These are phyloP conservation scores for Caenorhabditis inopinata DNA, from an alignment of 1,140 invertebrate genomes.

Conservation along the genomic window DNA sequence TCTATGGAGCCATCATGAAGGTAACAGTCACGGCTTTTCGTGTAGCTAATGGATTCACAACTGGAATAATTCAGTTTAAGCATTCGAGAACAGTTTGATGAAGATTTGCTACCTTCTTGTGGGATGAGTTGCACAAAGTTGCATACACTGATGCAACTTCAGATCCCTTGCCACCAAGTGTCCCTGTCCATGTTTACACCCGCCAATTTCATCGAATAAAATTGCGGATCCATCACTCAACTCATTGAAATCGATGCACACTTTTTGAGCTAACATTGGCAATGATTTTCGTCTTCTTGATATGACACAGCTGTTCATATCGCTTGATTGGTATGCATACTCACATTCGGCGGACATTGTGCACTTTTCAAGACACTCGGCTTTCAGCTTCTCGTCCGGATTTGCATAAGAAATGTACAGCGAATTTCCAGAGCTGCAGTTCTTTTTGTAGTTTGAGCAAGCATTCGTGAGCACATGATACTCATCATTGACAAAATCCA, in stretches of 20 bases:
- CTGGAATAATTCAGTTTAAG: not conserved
- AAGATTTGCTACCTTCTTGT: not conserved
- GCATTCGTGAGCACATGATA: slow-evolving; percentile 12
- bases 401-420: not conserved
- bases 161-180: not conserved
- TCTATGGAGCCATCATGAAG: not conserved
- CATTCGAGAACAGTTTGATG: not conserved
- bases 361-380: slow-evolving; percentile 9
- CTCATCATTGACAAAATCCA: slow-evolving; percentile 35
- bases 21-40: not conserved
- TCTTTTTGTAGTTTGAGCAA: not conserved
- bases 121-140: slow-evolving; percentile 1
- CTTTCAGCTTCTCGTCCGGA: not conserved
- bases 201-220: slow-evolving; percentile 18
- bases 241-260: not conserved
- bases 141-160: slow-evolving; percentile 2
- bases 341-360: not conserved
- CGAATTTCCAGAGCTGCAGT: not conserved
- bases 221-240: not conserved
- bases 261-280: not conserved
- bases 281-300: not conserved
- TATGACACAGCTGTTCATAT: slow-evolving; percentile 5
- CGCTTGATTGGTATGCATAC: not conserved
- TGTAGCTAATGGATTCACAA: slow-evolving; percentile 8
- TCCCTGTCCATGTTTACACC: not conserved